Percentiles rank a stretch among this genome's conserved stretches.
Conservation (phyloP, 2,888 invertebrate genomes). For the Tenthredo amoena region DNA sequence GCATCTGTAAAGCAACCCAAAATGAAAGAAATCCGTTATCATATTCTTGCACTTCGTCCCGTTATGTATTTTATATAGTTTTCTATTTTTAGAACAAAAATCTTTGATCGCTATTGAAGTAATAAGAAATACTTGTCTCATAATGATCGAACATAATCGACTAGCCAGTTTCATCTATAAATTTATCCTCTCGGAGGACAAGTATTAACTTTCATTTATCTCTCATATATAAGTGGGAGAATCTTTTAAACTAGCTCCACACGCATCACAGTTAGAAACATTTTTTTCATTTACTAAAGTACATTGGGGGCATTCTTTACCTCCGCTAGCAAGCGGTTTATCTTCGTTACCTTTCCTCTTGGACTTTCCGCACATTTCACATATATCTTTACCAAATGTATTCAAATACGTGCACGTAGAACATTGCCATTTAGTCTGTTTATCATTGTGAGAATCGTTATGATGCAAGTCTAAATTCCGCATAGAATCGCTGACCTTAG, state of each 20-base stretch:
- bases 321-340: constrained; percentile 85
- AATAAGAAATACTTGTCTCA: not conserved
- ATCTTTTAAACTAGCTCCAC: constrained; percentile 84
- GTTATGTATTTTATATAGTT: not conserved
- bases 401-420: constrained; percentile 87
- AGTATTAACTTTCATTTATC: constrained; percentile 40
- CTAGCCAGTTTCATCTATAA: constrained; percentile 37
- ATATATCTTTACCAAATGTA: constrained; percentile 80
- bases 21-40: constrained; percentile 8
- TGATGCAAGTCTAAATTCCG: constrained; percentile 77
- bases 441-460: constrained; percentile 77
- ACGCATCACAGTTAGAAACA: constrained; percentile 84
- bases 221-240: constrained; percentile 88
- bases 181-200: constrained; percentile 48
- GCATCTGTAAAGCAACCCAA: not conserved
- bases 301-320: constrained; percentile 87
- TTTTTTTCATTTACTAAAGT: constrained; percentile 87
- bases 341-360: constrained; percentile 81
- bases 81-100: not conserved
- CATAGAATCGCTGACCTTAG: constrained; percentile 61
- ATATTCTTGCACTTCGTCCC: constrained; percentile 49
- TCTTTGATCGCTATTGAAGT: not conserved
- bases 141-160: constrained; percentile 6
- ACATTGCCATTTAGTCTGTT: constrained; percentile 84
- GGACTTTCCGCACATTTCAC: constrained; percentile 89